These are phyloP conservation scores for Rhadinocentrus ornatus DNA, from an alignment of 2,797 vertebrate genomes.

Conservation along the genomic window DNA sequence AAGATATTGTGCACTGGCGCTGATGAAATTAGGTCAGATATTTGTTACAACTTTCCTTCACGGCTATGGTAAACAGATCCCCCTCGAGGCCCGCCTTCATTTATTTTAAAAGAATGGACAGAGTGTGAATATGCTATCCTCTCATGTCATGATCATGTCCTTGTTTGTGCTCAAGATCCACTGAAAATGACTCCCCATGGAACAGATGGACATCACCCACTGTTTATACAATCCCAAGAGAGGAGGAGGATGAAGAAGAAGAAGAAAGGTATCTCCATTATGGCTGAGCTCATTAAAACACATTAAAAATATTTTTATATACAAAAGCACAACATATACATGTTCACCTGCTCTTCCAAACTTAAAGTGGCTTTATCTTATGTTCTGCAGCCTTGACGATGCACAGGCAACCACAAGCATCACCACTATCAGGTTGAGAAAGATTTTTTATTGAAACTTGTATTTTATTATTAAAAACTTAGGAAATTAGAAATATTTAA, in stretches of 20 bases:
- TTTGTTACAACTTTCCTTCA: constrained; percentile 49
- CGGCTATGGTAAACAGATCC: constrained; percentile 38
- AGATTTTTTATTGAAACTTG: not conserved
- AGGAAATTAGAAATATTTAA: not conserved
- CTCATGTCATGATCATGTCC: constrained; percentile 16
- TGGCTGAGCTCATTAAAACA: constrained; percentile 41
- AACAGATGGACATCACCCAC: constrained; percentile 77
- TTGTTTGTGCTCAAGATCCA: constrained; percentile 66
- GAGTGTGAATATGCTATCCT: constrained; percentile 10
- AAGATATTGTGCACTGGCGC: constrained; percentile 73
- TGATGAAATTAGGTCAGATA: constrained; percentile 75
- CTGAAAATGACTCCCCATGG: constrained; percentile 75
- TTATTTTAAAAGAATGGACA: not conserved
- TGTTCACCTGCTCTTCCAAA: constrained; percentile 25
- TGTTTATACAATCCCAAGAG: constrained; percentile 47
- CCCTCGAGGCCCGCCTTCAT: constrained; percentile 12
- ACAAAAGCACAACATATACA: not conserved
- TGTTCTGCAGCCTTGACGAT: constrained; percentile 54
- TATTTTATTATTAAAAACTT: constrained; percentile 4
- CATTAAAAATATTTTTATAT: constrained; percentile 35
- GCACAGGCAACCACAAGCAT: constrained; percentile 44
- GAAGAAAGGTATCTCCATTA: constrained; percentile 45
- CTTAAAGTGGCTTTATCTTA: constrained; percentile 38
- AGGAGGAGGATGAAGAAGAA: constrained; percentile 32
- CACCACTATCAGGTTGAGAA: constrained; percentile 64